Evolutionary conservation across 2,888 invertebrate species (phyloP).

Genomic region (Xanthostigma xanthostigma): DNA sequence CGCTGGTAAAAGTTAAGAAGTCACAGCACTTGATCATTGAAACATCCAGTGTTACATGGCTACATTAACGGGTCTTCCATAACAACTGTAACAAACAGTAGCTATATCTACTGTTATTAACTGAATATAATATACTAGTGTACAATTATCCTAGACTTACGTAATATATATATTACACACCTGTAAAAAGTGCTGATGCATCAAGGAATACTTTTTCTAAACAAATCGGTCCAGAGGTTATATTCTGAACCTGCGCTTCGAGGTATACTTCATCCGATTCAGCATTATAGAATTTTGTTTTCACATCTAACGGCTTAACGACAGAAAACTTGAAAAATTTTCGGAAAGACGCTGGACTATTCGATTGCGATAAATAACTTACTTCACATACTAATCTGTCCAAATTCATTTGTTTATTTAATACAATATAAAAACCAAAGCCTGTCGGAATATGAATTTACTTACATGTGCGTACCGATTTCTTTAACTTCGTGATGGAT

Average conservation of each 20-base stretch:
- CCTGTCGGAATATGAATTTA: conserved; percentile 6
- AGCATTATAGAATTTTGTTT: conserved; percentile 95
- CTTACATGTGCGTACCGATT: conserved; percentile 90
- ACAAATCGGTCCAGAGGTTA: conserved; percentile 82
- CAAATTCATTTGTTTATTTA: neutral
- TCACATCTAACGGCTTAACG: conserved; percentile 92
- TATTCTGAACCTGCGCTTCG: conserved; percentile 74
- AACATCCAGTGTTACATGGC: no score
- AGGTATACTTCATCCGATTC: conserved; percentile 64
- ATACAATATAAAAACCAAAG: conserved; percentile 2
- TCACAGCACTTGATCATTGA: neutral
- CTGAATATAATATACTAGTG: no score
- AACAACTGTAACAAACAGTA: no score
- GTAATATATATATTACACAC: conserved; percentile 23
- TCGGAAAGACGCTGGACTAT: conserved; percentile 70
- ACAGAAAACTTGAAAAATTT: conserved; percentile 99
- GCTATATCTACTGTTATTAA: no score
- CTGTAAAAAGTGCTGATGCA: conserved; percentile 76
- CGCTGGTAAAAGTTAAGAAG: neutral
- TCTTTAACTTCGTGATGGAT: conserved; percentile 99
- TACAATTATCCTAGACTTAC: no score
- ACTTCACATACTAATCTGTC: conserved; percentile 87
- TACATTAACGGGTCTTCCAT: no score
- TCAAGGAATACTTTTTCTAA: conserved; percentile 89
- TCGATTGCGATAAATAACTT: conserved; percentile 64